Conservation (phyloP, 2,797 vertebrate species). For the Cyprinodon diabolis region DNA sequence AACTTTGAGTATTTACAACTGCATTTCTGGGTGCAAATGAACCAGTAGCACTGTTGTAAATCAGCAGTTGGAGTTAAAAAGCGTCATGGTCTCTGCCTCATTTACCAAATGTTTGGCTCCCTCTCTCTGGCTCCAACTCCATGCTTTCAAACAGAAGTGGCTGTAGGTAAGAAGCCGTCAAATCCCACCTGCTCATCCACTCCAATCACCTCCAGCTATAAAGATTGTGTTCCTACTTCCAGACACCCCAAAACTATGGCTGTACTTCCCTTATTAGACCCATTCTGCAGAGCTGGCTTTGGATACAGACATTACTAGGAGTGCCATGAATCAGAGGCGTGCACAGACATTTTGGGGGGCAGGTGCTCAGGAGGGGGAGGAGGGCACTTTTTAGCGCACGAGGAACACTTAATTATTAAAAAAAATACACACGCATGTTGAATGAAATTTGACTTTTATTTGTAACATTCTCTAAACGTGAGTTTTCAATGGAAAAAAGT, state of each 20-base stretch:
- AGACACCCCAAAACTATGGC: neutral
- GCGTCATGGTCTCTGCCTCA: neutral
- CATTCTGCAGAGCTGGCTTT: neutral
- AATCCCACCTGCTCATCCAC: neutral
- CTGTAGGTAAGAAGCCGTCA: neutral
- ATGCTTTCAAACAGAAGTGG: neutral
- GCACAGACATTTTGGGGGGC: no score
- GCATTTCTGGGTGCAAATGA: neutral
- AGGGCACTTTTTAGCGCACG: no score
- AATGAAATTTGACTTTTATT: no score
- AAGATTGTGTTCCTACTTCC: neutral
- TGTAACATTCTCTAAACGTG: no score
- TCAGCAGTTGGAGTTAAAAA: neutral
- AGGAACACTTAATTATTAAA: no score
- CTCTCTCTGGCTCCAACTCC: neutral
- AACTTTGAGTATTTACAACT: neutral
- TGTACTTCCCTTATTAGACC: slow-evolving; percentile 5
- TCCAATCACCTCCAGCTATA: neutral
- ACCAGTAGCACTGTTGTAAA: neutral
- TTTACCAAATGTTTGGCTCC: neutral
- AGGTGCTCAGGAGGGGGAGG: no score
- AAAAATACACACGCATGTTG: no score
- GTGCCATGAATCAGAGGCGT: no score
- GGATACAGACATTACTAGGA: no score
- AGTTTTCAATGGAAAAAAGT: no score